Evolutionary conservation across 2,113 vertebrate species (phyloP), one percentile per base, ranked within the genome.

Genomic region (Pachyramphus minor): DNA sequence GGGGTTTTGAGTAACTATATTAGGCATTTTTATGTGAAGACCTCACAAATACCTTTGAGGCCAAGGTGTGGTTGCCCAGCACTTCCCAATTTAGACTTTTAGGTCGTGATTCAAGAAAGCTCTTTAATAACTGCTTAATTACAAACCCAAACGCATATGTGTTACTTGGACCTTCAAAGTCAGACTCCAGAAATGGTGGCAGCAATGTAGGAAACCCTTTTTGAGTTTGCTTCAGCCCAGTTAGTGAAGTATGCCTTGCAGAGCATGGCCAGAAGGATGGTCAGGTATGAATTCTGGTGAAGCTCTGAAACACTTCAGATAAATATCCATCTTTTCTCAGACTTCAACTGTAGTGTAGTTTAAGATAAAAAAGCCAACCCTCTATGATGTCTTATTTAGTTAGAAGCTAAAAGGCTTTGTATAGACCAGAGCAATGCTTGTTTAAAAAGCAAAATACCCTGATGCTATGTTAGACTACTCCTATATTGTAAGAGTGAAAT

Each of bases 81-180:
- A 79, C 53, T 93, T 93, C 67, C 39, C 30, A 95, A 94, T 89
- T 93, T 76, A 89, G 62, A 71, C 66, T 92, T 45, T 62, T 39
- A 73, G 81, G 84, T 84, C 62, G 67, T 20, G 22, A 87, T 68
- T 91, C 45, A 89, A 93, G 71, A 94, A 82, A 82, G 37, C 28
- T 49, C 33, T 93, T 87, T 39, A 92, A 14, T 53, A 89, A 75
- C 37, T 66, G 31, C 69, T 76, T 84, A 79, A 50, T 72, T 72
- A 84, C 80, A 52, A 84, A 68, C 33, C 39, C 69, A 81, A 89
- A 96, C 37, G 35, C 9, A 14, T 56, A 41, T 16, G 15, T 75
- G 71, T 47, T 91, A 89, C 49, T 71, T 60, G 81, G 87, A 78
- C 58, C 64, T 91, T 75, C 52, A 81, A 71, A 93, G 84, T 30